These are phyloP conservation scores for Salvelinus fontinalis DNA, from an alignment of 2,113 vertebrate genomes.

Conservation along the genomic window DNA sequence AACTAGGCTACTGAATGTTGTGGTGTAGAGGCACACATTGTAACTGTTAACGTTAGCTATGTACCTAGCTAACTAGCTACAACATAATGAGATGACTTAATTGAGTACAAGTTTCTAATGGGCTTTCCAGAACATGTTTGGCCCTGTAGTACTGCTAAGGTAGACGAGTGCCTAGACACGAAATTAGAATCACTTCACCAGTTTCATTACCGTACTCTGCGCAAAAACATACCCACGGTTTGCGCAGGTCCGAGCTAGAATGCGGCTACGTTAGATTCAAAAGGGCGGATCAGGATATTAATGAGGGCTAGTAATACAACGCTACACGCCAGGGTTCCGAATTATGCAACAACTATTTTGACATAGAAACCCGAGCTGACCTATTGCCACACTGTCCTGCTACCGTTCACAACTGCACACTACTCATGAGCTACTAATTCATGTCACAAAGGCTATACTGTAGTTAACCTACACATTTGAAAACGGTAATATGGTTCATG, in stretches of 20 bases:
- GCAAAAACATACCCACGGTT: no score
- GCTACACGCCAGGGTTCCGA: constrained; percentile 7
- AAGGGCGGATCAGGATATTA: not conserved
- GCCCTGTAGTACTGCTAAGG: no score
- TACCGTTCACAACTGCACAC: no score
- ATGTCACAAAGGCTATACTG: not conserved
- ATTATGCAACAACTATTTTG: constrained; percentile 51
- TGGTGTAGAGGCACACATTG: not conserved
- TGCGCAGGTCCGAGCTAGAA: constrained; percentile 11
- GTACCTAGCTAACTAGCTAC: no score
- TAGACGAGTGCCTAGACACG: no score
- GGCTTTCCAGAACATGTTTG: no score
- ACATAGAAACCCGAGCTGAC: constrained; percentile 47
- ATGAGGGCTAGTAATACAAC: constrained; percentile 25
- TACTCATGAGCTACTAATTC: no score
- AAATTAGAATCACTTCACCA: no score
- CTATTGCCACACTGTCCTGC: not conserved
- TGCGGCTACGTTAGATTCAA: not conserved
- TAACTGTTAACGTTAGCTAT: no score
- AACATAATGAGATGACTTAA: no score
- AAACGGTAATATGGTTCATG: not conserved
- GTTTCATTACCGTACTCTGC: no score
- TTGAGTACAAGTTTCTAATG: no score
- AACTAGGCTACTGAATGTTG: constrained; percentile 21
- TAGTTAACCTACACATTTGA: not conserved